phyloP scores from a whole-genome alignment of 2,888 invertebrate species.

The Lycophotia porphyrea region DNA sequence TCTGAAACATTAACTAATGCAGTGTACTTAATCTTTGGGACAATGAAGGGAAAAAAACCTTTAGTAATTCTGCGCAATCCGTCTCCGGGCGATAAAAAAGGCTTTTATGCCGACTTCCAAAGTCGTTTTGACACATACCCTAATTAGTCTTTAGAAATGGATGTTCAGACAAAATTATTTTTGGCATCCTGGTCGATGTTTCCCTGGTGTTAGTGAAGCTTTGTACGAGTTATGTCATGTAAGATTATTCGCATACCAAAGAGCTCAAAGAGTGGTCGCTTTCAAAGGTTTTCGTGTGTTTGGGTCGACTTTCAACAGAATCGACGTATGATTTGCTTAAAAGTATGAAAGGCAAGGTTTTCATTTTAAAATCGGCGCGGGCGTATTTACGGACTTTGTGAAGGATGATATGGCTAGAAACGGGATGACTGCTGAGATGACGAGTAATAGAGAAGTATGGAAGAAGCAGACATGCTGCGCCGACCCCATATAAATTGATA shows the following conservation, averaged over 20 bases:
- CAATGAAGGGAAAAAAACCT: constrained; percentile 72
- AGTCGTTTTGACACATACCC: constrained; percentile 64
- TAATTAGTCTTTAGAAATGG: constrained; percentile 65
- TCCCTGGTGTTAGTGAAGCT: constrained; percentile 24
- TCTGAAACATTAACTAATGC: constrained; percentile 78
- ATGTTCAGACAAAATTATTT: constrained; percentile 47
- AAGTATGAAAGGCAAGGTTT: no score
- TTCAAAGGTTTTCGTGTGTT: background rate
- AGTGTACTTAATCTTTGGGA: constrained; percentile 72
- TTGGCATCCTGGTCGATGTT: constrained; percentile 43
- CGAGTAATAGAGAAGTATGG: no score
- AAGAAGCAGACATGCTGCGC: no score
- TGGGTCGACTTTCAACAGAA: background rate
- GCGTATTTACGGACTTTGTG: no score
- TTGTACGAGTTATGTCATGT: constrained; percentile 26
- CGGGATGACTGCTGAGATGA: no score
- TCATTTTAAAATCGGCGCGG: no score
- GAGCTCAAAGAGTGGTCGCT: background rate
- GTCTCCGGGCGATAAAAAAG: constrained; percentile 80
- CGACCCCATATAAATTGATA: no score
- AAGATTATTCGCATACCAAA: constrained; percentile 8
- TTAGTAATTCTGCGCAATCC: constrained; percentile 82
- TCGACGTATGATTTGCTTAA: no score
- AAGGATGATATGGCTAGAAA: no score
- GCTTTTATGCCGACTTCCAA: constrained; percentile 59